Conservation (phyloP, 2,113 vertebrate genomes). For the Grantiella picta region DNA sequence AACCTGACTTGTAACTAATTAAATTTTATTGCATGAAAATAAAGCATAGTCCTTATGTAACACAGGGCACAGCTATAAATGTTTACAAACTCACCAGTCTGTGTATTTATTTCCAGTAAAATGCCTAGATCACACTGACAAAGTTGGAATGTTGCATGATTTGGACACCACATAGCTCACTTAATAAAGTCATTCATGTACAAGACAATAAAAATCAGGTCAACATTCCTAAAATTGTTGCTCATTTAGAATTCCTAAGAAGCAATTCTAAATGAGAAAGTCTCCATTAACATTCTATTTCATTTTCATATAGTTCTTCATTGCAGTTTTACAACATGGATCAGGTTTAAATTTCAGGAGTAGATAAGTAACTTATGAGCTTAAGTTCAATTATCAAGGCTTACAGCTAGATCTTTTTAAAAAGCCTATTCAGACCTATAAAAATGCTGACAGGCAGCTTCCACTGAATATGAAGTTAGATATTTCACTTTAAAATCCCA, state of each 20-base stretch:
- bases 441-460: conserved; percentile 26
- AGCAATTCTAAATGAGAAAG: background rate
- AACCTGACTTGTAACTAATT: conserved; percentile 75
- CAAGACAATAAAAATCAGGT: background rate
- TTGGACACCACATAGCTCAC: conserved; percentile 18
- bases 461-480: background rate
- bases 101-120: conserved; percentile 55
- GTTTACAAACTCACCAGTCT: conserved; percentile 34
- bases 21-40: conserved; percentile 72
- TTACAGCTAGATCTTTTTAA: background rate
- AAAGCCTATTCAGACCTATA: background rate
- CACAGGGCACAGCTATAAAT: conserved; percentile 53
- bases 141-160: conserved; percentile 31
- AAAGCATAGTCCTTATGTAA: conserved; percentile 69
- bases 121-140: conserved; percentile 50
- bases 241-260: background rate
- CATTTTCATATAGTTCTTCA: background rate
- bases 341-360: conserved; percentile 16
- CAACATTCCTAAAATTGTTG: background rate
- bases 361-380: background rate
- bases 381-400: conserved; percentile 30
- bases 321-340: background rate
- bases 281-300: background rate
- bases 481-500: background rate
- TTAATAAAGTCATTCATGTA: conserved; percentile 36